These are phyloP conservation scores for Gerris buenoi DNA, from an alignment of 1,140 invertebrate species.

Conservation along the genomic window DNA sequence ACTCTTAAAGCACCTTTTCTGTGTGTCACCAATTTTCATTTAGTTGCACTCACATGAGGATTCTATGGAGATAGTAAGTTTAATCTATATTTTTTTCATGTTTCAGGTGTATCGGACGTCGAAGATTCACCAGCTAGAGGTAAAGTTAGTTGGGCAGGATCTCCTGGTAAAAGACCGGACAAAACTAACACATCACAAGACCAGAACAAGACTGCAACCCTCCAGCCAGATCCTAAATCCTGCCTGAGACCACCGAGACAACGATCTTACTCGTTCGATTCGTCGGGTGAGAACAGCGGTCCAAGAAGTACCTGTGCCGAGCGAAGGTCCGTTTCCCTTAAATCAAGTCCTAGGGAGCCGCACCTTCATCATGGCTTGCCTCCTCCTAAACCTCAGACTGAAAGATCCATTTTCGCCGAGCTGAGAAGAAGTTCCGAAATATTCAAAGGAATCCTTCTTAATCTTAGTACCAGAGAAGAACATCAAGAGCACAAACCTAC, in stretches of 20 bases:
- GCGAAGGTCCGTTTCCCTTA: conserved; percentile 24
- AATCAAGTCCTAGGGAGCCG: conserved; percentile 1
- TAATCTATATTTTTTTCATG: too few species aligned
- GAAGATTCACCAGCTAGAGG: not conserved
- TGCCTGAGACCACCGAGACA: not conserved
- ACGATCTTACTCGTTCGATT: not conserved
- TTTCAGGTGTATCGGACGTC: not conserved
- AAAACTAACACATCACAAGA: not conserved
- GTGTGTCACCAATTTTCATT: too few species aligned
- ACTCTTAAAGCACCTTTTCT: too few species aligned
- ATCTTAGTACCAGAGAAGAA: conserved; percentile 28
- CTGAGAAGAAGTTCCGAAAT: conserved; percentile 32
- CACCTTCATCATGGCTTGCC: conserved; percentile 16
- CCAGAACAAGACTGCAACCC: not conserved
- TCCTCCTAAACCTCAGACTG: conserved; percentile 20
- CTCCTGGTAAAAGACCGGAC: not conserved
- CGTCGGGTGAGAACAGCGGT: conserved; percentile 7
- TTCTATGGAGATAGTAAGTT: too few species aligned
- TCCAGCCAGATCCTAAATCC: not conserved
- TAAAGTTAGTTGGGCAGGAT: not conserved
- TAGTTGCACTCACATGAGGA: too few species aligned
- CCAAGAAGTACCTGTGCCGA: conserved; percentile 16
- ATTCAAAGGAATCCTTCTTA: conserved; percentile 31
- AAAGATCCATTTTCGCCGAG: conserved; percentile 30
- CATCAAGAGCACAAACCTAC: conserved; percentile 11